These are phyloP conservation scores for Aphaenogaster rudis DNA, from an alignment of 1,140 invertebrate species.

Conservation along the genomic window DNA sequence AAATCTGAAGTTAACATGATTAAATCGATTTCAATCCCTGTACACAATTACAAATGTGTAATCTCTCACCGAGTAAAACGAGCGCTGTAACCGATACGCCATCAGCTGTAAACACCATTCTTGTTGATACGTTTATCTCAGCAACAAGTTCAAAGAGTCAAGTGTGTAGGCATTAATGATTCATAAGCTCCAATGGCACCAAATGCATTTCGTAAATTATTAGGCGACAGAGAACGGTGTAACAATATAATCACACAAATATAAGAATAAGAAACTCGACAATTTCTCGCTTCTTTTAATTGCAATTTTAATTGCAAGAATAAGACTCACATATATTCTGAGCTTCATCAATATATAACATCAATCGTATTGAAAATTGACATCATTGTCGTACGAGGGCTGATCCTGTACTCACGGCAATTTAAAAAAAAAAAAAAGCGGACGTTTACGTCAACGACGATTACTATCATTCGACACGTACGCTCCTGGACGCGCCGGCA, in stretches of 20 bases:
- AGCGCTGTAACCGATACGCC: not conserved
- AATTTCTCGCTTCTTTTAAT: not conserved
- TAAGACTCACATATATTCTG: not conserved
- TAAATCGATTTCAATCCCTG: not conserved
- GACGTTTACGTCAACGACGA: not conserved
- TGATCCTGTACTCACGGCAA: not conserved
- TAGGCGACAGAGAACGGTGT: not conserved
- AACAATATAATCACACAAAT: not conserved
- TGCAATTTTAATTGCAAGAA: not conserved
- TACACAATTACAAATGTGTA: not conserved
- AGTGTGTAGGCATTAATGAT: slow-evolving; percentile 64
- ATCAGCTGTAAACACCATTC: slow-evolving; percentile 9
- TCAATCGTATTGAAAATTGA: not conserved
- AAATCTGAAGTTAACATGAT: not conserved
- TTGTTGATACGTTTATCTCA: slow-evolving; percentile 49
- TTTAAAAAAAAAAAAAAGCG: not conserved
- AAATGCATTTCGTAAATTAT: slow-evolving; percentile 30
- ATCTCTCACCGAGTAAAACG: slow-evolving; percentile 3
- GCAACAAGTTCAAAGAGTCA: slow-evolving; percentile 65
- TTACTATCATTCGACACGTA: slow-evolving; percentile 16
- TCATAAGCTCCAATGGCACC: slow-evolving; percentile 18
- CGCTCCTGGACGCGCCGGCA: slow-evolving; percentile 63
- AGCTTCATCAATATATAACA: not conserved
- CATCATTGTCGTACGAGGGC: not conserved
- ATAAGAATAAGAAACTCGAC: not conserved